phyloP scores from a whole-genome alignment of 2,888 invertebrate species.

The Lobophora halterata region DNA sequence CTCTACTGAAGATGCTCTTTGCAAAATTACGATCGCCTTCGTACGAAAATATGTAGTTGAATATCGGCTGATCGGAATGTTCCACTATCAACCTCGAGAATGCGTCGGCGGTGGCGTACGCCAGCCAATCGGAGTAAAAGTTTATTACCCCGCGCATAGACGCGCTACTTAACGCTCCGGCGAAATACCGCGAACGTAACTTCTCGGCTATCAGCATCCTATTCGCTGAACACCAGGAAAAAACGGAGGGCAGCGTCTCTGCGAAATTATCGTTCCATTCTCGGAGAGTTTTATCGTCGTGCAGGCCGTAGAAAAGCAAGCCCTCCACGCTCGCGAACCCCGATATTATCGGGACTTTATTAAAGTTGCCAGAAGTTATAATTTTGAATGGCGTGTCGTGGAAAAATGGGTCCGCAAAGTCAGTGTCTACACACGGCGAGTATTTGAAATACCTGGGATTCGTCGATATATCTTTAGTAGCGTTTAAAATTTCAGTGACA shows the following conservation, averaged over 20 bases:
- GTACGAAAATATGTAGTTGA: slow-evolving; percentile 62
- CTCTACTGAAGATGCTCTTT: slow-evolving; percentile 44
- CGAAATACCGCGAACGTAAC: slow-evolving; percentile 61
- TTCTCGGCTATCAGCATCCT: slow-evolving; percentile 45
- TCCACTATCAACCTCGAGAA: slow-evolving; percentile 52
- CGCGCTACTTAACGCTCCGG: slow-evolving; percentile 38
- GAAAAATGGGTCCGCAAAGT: slow-evolving; percentile 59
- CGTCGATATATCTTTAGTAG: slow-evolving; percentile 51
- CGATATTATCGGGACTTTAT: slow-evolving; percentile 62
- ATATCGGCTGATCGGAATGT: slow-evolving; percentile 54
- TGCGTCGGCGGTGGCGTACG: slow-evolving; percentile 49
- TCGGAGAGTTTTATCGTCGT: slow-evolving; percentile 45
- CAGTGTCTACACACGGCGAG: slow-evolving; percentile 58
- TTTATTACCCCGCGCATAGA: slow-evolving; percentile 43
- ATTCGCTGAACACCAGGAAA: slow-evolving; percentile 55
- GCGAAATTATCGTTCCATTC: slow-evolving; percentile 54
- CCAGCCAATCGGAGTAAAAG: slow-evolving; percentile 65
- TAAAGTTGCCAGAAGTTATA: slow-evolving; percentile 56
- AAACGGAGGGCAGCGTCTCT: slow-evolving; percentile 59
- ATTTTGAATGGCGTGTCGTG: slow-evolving; percentile 58
- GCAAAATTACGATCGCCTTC: slow-evolving; percentile 61
- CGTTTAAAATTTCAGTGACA: slow-evolving; percentile 44
- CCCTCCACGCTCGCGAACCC: slow-evolving; percentile 62
- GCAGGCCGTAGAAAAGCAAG: slow-evolving; percentile 59
- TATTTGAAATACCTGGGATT: slow-evolving; percentile 65